phyloP scores from a whole-genome alignment of 2,797 vertebrate genomes.

The Xyrichtys novacula region DNA sequence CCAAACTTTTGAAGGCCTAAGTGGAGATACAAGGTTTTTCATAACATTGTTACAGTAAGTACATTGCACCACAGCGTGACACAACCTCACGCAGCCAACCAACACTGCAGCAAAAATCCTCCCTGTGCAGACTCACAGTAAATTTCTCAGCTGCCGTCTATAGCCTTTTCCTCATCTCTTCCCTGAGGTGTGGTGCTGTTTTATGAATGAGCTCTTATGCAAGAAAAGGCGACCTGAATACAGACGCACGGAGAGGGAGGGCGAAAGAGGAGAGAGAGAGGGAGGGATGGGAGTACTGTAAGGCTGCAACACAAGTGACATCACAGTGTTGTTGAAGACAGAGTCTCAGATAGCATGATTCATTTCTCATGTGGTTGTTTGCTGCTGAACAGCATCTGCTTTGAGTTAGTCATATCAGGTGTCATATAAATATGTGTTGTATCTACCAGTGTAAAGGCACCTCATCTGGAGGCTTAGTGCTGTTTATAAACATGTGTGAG shows the following conservation, averaged over 20 bases:
- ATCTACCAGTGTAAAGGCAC: conserved; percentile 5
- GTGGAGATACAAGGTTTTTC: conserved; percentile 3
- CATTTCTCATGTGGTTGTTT: conserved; percentile 23
- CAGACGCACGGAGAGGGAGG: conserved; percentile 30
- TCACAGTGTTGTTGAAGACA: conserved; percentile 21
- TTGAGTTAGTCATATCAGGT: conserved; percentile 14
- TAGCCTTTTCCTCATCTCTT: conserved; percentile 52
- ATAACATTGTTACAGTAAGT: conserved; percentile 32
- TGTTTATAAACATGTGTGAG: conserved; percentile 42
- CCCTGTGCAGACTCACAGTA: conserved; percentile 43
- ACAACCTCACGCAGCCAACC: conserved; percentile 29
- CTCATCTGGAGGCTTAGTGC: conserved; percentile 32
- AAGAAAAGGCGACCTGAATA: conserved; percentile 75
- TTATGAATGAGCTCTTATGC: conserved; percentile 81
- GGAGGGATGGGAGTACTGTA: conserved; percentile 6
- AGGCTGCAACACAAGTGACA: conserved; percentile 36
- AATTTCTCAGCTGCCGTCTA: conserved; percentile 53
- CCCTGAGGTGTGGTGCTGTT: conserved; percentile 73
- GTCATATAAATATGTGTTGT: conserved; percentile 27
- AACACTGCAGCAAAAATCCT: conserved; percentile 68
- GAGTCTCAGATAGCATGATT: conserved; percentile 12
- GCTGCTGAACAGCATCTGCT: conserved; percentile 10
- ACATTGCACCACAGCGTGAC: conserved; percentile 28
- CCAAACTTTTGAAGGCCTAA: not conserved
- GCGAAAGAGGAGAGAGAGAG: not conserved